Conservation (phyloP, 2,888 invertebrate genomes). For the Tanypteryx hageni region DNA sequence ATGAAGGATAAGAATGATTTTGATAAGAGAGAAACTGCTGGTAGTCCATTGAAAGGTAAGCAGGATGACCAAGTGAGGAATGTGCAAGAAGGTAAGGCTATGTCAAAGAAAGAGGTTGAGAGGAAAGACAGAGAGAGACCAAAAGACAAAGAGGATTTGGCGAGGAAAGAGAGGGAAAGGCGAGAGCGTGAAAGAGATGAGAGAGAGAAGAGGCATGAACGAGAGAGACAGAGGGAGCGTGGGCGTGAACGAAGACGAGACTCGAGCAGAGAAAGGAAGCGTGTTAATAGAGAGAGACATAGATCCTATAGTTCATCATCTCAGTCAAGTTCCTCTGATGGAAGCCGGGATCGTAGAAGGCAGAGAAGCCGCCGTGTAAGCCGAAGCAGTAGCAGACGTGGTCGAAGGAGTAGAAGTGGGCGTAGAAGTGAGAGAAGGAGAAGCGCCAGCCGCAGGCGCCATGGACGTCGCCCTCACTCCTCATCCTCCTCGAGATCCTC, state of each 20-base stretch:
- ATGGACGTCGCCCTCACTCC: slow-evolving; percentile 15
- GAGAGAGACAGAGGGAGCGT: slow-evolving; percentile 71
- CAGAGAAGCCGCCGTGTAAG: slow-evolving; percentile 65
- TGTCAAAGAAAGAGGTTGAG: slow-evolving; percentile 69
- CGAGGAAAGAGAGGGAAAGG: slow-evolving; percentile 72
- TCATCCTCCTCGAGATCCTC: slow-evolving; percentile 38
- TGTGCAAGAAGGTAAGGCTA: neutral
- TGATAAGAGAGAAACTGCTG: slow-evolving; percentile 59
- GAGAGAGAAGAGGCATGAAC: slow-evolving; percentile 62
- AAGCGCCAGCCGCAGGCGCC: slow-evolving; percentile 58
- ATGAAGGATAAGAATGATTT: slow-evolving; percentile 69
- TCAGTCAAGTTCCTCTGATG: slow-evolving; percentile 50
- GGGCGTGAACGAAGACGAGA: slow-evolving; percentile 68
- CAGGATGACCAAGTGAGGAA: slow-evolving; percentile 71
- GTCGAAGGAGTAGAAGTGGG: slow-evolving; percentile 66
- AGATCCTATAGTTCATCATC: slow-evolving; percentile 65
- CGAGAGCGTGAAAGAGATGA: slow-evolving; percentile 72
- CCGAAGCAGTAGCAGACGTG: slow-evolving; percentile 66
- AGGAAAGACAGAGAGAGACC: slow-evolving; percentile 70
- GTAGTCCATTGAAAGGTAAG: slow-evolving; percentile 68
- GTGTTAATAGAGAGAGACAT: slow-evolving; percentile 21
- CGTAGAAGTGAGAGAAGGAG: slow-evolving; percentile 65
- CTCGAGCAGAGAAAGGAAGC: slow-evolving; percentile 65
- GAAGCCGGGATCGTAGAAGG: slow-evolving; percentile 61
- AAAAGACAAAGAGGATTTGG: slow-evolving; percentile 68